Base-by-base conservation (phyloP, 2,888 invertebrate genomes). In the Galerucella nymphaeae region DNA sequence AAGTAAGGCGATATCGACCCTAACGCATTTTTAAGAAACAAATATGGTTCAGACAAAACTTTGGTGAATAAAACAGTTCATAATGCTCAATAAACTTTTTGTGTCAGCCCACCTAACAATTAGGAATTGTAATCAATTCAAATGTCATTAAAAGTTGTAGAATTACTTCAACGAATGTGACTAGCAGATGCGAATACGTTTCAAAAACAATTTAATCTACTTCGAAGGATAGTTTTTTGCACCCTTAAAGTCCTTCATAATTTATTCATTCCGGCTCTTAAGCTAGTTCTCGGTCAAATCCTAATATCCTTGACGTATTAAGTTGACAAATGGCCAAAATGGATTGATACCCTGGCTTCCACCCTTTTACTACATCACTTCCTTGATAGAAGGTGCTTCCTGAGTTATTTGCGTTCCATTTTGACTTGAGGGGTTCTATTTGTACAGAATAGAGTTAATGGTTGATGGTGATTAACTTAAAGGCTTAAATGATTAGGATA, bases 381-480 rank as follows among this genome's bases (percentile, higher is more conserved):
- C 48, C 48, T 48, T 8, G n/a, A 6, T 48, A 4, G n/a, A 30
- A 64, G 50, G 64, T 64, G 48, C 50, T 64, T 48, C 50, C 50
- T 13, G 50, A 48, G 45, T 64, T 64, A 64, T 64, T 64, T 64
- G 42, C 66, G 41, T 38, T 14, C 23, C 18, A 38, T 11, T 41
- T 55, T 53, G 13, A 18, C 18, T 16, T 57, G 11, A 66, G 55
- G 66, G 66, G 66, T 18, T 57, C 18, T 5, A 18, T 66, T 45
- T 66, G 66, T 66, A 66, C 66, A 66, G 57, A 66, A 55, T 66
- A 42, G 58, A 57, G 66, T 66, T 58, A 57, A 66, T 58, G 57
- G 57, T 66, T 23, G 57, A 66, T 42, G 66, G 58, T 41, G 66
- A 66, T 66, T 66, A 66, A 42, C 58, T 66, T 66, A 66, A 66